These are phyloP conservation scores for Rhinogobius similis DNA, from an alignment of 2,113 vertebrate species.

Conservation along the genomic window DNA sequence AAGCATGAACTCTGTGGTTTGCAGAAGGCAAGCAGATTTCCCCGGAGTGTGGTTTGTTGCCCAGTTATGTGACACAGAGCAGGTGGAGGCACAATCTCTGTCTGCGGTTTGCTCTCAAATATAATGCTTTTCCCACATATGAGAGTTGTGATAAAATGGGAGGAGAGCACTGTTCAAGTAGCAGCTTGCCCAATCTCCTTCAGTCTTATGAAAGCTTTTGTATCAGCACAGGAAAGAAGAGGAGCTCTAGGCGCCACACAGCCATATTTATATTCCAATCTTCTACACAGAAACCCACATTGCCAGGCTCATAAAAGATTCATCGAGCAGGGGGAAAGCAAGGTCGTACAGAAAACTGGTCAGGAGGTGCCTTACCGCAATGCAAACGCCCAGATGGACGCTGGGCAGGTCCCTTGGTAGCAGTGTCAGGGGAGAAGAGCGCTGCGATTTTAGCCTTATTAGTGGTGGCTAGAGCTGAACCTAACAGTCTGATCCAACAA, in stretches of 20 bases:
- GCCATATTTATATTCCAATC: constrained; percentile 84
- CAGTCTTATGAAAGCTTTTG: constrained; percentile 70
- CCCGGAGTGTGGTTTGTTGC: constrained; percentile 10
- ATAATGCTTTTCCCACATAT: constrained; percentile 28
- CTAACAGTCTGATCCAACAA: constrained; percentile 35
- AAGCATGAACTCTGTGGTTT: constrained; percentile 7
- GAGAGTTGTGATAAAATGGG: constrained; percentile 50
- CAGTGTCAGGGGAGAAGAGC: constrained; percentile 48
- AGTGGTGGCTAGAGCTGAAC: constrained; percentile 20
- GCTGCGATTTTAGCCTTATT: constrained; percentile 23
- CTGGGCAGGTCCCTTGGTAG: constrained; percentile 24
- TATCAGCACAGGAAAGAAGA: constrained; percentile 61
- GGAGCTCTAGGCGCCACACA: constrained; percentile 68
- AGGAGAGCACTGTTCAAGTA: constrained; percentile 51
- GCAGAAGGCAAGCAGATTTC: constrained; percentile 26
- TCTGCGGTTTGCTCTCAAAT: constrained; percentile 28
- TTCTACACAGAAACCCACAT: constrained; percentile 78
- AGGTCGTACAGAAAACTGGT: constrained; percentile 78
- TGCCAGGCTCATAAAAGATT: constrained; percentile 82
- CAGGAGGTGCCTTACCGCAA: constrained; percentile 69
- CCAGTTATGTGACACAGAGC: constrained; percentile 23
- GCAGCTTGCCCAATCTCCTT: constrained; percentile 59
- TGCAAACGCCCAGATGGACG: constrained; percentile 51
- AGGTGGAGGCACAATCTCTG: constrained; percentile 33
- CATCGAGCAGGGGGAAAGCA: constrained; percentile 74